A percentile compares a stretch with the other conserved stretches of the same genome.
Evolutionary conservation across 2,113 vertebrate genomes (phyloP).

Genomic region (Podarcis cretensis): DNA sequence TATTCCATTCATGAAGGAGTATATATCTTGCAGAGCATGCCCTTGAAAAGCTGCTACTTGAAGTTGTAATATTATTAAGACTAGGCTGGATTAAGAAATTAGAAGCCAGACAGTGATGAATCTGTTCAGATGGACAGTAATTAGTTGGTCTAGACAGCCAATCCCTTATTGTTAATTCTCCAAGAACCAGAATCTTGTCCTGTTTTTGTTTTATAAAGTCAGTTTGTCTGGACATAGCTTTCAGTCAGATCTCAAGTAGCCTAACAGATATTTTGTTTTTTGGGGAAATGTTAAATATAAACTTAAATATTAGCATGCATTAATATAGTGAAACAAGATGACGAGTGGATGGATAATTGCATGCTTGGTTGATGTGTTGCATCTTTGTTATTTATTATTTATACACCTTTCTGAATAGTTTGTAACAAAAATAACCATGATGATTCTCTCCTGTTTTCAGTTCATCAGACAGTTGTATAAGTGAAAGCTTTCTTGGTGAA

Average conservation of each 20-base stretch:
- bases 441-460: neutral
- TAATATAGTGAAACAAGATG: neutral
- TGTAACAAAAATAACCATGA: neutral
- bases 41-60: neutral
- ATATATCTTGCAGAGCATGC: neutral
- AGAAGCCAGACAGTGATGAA: neutral
- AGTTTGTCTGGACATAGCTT: neutral
- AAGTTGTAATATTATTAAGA: neutral
- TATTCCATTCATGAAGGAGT: neutral
- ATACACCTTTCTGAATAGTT: neutral
- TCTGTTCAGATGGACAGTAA: neutral
- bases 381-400: neutral
- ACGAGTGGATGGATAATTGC: neutral
- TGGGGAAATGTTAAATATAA: neutral
- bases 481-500: neutral
- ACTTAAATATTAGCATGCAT: neutral
- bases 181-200: neutral
- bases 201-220: neutral
- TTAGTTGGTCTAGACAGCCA: neutral
- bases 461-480: constrained; percentile 4
- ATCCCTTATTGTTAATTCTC: neutral
- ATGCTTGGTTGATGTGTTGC: neutral
- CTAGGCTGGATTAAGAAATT: neutral
- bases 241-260: neutral
- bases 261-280: neutral